Percentiles rank a stretch among this genome's conserved stretches.
These are phyloP conservation scores for Ifrita kowaldi DNA, from an alignment of 2,113 vertebrate genomes.

Conservation along the genomic window DNA sequence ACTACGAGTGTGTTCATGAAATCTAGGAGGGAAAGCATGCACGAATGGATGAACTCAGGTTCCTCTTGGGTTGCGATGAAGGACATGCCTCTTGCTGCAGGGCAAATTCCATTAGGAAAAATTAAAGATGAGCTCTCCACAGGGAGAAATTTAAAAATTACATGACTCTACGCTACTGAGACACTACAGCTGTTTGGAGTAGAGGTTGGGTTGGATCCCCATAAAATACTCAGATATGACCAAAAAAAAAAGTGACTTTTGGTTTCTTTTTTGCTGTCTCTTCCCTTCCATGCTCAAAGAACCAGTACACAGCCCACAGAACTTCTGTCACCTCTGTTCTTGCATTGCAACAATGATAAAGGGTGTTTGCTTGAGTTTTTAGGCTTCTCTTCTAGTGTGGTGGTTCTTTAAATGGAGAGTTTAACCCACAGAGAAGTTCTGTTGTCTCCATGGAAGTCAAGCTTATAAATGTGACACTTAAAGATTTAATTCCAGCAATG, in stretches of 20 bases:
- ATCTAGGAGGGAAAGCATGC: not conserved
- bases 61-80: not conserved
- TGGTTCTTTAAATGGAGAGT: not conserved
- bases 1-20: not conserved
- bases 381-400: not conserved
- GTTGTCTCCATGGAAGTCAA: not conserved
- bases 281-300: not conserved
- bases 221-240: not conserved
- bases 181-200: not conserved
- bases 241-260: not conserved
- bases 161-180: fast-evolving
- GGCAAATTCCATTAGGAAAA: not conserved
- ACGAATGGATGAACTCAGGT: not conserved
- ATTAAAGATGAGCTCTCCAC: not conserved
- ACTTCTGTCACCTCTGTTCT: not conserved
- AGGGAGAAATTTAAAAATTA: not conserved
- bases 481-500: not conserved
- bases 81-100: not conserved
- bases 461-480: not conserved
- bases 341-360: not conserved
- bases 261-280: not conserved
- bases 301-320: not conserved
- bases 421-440: not conserved
- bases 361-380: not conserved
- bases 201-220: not conserved